phyloP scores from a whole-genome alignment of 1,140 invertebrate genomes.

The Achatina immaculata region DNA sequence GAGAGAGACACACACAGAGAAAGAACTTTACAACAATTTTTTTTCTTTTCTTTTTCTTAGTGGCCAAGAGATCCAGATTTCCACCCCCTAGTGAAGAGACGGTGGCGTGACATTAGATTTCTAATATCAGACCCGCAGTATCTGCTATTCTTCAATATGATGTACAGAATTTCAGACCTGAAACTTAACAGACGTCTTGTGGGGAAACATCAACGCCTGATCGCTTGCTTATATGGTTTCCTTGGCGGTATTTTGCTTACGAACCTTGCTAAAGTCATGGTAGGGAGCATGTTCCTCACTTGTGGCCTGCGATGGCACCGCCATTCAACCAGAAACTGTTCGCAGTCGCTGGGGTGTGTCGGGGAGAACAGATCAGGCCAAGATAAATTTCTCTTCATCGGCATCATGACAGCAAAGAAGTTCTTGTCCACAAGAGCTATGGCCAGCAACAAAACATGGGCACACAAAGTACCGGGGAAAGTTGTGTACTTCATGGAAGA shows the following conservation, averaged over 20 bases:
- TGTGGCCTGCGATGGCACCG: not conserved
- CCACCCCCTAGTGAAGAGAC: too few relatives aligned
- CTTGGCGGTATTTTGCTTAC: not conserved
- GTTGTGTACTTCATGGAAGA: conserved; percentile 12
- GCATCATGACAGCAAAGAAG: conserved; percentile 9
- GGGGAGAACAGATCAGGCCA: too few relatives aligned
- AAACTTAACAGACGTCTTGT: not conserved
- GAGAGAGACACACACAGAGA: too few relatives aligned
- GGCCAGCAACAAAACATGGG: conserved; percentile 6
- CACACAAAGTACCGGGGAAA: not conserved
- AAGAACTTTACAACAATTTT: too few relatives aligned
- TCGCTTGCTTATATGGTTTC: not conserved
- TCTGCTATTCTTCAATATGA: not conserved
- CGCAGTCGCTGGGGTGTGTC: too few relatives aligned
- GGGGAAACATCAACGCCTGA: too few relatives aligned
- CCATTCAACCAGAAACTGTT: too few relatives aligned
- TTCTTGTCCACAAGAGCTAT: not conserved
- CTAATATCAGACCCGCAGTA: not conserved
- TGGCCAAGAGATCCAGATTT: too few relatives aligned
- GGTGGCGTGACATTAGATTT: not conserved
- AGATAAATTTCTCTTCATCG: conserved; percentile 12
- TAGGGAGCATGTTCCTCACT: not conserved
- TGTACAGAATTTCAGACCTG: not conserved
- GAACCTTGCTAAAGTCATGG: not conserved
- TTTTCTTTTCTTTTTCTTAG: too few relatives aligned